Percentiles rank a stretch among this genome's conserved stretches.
These are phyloP conservation scores for Oncorhynchus kisutch DNA, from an alignment of 2,113 vertebrate species.

Conservation along the genomic window DNA sequence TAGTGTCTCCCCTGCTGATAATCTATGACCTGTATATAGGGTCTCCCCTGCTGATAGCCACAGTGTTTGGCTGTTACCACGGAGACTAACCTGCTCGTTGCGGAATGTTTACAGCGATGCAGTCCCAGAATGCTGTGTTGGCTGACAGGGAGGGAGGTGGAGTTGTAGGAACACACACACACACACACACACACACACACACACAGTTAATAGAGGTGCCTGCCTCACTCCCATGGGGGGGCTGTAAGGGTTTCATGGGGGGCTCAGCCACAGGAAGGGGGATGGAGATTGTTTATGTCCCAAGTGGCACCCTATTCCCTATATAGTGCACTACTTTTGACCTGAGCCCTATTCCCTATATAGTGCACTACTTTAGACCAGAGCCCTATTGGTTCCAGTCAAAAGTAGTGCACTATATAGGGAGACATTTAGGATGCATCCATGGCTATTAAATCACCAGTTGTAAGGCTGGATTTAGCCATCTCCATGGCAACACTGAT, in stretches of 20 bases:
- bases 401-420: too few species aligned
- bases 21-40: background rate
- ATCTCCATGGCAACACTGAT: slow-evolving; percentile 59
- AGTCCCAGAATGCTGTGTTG: slow-evolving; percentile 62
- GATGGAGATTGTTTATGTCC: slow-evolving; percentile 1
- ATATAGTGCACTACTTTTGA: too few species aligned
- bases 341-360: too few species aligned
- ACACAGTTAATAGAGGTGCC: slow-evolving; percentile 38
- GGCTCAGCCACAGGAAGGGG: background rate
- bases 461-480: slow-evolving; percentile 58
- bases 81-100: slow-evolving; percentile 40
- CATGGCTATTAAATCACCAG: slow-evolving; percentile 43
- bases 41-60: slow-evolving; percentile 33
- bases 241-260: too few species aligned
- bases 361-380: too few species aligned
- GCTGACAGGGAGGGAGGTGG: background rate
- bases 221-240: background rate
- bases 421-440: too few species aligned
- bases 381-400: too few species aligned
- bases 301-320: too few species aligned
- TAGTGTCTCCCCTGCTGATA: slow-evolving; percentile 24
- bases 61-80: slow-evolving; percentile 57
- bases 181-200: background rate
- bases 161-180: slow-evolving; percentile 9
- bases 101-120: slow-evolving; percentile 72